These are phyloP conservation scores for Labeo catla DNA, from an alignment of 2,113 vertebrate genomes.

Conservation along the genomic window DNA sequence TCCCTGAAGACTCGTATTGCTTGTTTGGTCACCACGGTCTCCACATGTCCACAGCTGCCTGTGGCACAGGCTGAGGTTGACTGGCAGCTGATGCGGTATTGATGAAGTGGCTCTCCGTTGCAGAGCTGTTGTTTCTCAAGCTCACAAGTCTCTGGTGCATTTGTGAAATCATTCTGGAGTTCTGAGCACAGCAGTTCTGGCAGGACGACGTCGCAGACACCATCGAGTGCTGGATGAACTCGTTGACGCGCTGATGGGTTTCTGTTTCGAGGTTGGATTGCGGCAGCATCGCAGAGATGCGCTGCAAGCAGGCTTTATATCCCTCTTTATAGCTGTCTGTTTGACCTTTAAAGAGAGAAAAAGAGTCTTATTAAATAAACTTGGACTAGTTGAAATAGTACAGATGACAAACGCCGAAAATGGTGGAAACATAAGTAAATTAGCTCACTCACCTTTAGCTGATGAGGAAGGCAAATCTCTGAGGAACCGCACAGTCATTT, in stretches of 20 bases:
- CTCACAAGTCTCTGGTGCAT: constrained; percentile 68
- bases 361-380: neutral
- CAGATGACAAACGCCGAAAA: neutral
- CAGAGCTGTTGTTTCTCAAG: constrained; percentile 65
- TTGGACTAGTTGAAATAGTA: neutral
- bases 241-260: constrained; percentile 72
- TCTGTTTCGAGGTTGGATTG: constrained; percentile 73
- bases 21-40: constrained; percentile 74
- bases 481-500: constrained; percentile 90
- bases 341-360: constrained; percentile 59
- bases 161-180: constrained; percentile 60
- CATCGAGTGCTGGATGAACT: constrained; percentile 73
- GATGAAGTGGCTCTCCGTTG: constrained; percentile 52
- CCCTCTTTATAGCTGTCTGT: constrained; percentile 80
- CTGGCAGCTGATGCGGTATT: constrained; percentile 9
- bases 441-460: constrained; percentile 72
- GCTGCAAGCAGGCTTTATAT: constrained; percentile 82
- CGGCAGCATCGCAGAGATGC: constrained; percentile 76
- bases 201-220: constrained; percentile 58
- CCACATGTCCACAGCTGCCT: constrained; percentile 65
- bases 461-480: constrained; percentile 72
- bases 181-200: constrained; percentile 68
- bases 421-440: neutral
- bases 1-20: neutral
- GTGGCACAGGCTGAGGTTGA: constrained; percentile 41